Conservation (phyloP, 2,113 vertebrate species). For the Leucopsar rothschildi region DNA sequence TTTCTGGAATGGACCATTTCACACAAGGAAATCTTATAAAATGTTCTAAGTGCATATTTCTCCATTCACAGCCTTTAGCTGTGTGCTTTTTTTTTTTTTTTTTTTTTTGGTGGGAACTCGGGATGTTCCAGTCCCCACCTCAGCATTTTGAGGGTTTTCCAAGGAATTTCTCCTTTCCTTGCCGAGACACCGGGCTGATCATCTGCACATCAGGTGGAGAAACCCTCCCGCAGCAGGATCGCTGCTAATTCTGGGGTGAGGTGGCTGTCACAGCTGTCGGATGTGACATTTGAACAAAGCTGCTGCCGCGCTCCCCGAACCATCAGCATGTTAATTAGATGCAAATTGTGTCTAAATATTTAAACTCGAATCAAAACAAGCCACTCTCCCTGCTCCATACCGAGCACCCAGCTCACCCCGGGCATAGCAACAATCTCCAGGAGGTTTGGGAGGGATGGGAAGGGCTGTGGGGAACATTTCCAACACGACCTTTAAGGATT, state of each 20-base stretch:
- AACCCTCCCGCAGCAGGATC: neutral
- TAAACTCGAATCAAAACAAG: neutral
- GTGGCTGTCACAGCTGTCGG: neutral
- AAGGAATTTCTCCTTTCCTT: neutral
- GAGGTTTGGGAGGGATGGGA: neutral
- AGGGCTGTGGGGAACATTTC: neutral
- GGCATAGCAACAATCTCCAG: neutral
- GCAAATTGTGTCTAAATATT: conserved; percentile 34
- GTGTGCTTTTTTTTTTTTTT: neutral
- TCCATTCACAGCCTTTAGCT: neutral
- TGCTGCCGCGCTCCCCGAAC: neutral
- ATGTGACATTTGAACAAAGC: neutral
- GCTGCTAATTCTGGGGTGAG: neutral
- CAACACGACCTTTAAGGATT: neutral
- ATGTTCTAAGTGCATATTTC: accelerated
- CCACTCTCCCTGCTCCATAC: neutral
- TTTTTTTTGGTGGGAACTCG: neutral
- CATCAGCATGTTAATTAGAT: neutral
- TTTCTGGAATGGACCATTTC: accelerated
- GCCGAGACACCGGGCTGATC: neutral
- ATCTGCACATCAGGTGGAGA: neutral
- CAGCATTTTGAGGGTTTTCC: neutral
- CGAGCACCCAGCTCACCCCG: neutral
- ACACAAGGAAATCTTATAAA: accelerated
- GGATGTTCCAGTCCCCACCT: neutral